Base-by-base conservation (phyloP, 2,113 vertebrate species). In the Candoia aspera region DNA sequence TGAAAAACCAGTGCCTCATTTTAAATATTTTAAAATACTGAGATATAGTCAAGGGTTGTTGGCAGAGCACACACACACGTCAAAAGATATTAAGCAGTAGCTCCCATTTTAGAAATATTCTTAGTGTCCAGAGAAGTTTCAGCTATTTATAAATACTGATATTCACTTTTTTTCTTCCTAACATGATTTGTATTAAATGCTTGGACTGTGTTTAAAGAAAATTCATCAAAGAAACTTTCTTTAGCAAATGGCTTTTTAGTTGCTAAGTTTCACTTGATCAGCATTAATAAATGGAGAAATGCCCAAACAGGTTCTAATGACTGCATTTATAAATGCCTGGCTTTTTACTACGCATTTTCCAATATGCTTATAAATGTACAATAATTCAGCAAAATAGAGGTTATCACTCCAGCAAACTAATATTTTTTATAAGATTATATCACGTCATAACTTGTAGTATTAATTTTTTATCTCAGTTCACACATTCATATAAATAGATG, bases 51-150 rank as follows among this genome's bases (percentile, higher is more conserved):
- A 84, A 8, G 54, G 15, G 17, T 92, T 90, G 37, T 79, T 92
- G 84, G 89, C 54, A 87, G 37, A 83, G 37, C 26, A 60, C 86
- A n/a, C 24, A 68, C 33, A 68, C 73, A n/a, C 90, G 23, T 55
- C 88, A 90, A 37, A 92, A 73, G 57, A 83, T 68, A 90, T 87
- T 49, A 87, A 79, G 58, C 62, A 84, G 84, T 46, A 93, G 92
- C 57, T 93, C 54, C 29, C 84, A 92, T 87, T 90, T 54, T 53
- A 49, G 84, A 87, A 59, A 4, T 42, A 59, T 83, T 90, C 57
- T 59, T 33, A 6, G 57, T 68, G 59, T 89, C 53, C 58, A 87
- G 8, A 89, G 49, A 60, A 26, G 15, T 90, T 83, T 86, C 29
- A 90, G 46, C 88, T 92, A 46, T 53, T 73, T 57, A 79, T 55